Evolutionary conservation across 2,113 vertebrate genomes (phyloP).

Genomic region (Spea bombifrons): DNA sequence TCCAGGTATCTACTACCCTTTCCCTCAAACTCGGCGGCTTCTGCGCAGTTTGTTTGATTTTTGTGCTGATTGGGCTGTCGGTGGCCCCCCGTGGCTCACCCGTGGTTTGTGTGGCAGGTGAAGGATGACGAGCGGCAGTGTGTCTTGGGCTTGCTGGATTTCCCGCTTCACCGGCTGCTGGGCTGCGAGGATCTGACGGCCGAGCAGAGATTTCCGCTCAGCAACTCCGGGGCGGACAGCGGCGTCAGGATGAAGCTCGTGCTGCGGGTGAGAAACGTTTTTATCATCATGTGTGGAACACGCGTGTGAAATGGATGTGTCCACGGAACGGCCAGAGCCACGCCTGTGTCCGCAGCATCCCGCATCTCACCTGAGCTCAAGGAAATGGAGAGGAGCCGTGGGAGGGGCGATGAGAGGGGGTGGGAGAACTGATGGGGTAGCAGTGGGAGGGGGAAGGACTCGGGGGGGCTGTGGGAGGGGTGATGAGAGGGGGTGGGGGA

Average conservation of each 20-base stretch:
- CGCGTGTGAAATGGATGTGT: no score
- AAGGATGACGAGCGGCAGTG: conserved; percentile 79
- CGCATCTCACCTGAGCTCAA: no score
- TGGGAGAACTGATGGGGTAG: no score
- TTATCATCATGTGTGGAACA: not conserved
- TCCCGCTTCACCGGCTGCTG: conserved; percentile 78
- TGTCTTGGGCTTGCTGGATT: conserved; percentile 70
- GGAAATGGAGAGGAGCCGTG: no score
- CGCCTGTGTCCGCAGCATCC: no score
- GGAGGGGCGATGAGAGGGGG: no score
- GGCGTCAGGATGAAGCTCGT: conserved; percentile 86
- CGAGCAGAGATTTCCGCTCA: conserved; percentile 81
- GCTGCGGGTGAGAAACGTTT: conserved; percentile 70
- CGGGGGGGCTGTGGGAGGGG: not conserved
- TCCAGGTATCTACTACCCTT: no score
- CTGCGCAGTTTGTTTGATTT: no score
- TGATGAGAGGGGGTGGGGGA: no score
- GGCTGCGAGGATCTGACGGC: conserved; percentile 70
- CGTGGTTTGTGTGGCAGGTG: conserved; percentile 63
- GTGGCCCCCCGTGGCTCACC: not conserved
- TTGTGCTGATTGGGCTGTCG: no score
- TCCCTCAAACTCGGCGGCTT: no score
- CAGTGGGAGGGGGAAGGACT: not conserved
- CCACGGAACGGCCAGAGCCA: no score
- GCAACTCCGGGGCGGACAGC: conserved; percentile 83